Evolutionary conservation across 2,888 invertebrate species (phyloP).

Genomic region (Pecten maximus): DNA sequence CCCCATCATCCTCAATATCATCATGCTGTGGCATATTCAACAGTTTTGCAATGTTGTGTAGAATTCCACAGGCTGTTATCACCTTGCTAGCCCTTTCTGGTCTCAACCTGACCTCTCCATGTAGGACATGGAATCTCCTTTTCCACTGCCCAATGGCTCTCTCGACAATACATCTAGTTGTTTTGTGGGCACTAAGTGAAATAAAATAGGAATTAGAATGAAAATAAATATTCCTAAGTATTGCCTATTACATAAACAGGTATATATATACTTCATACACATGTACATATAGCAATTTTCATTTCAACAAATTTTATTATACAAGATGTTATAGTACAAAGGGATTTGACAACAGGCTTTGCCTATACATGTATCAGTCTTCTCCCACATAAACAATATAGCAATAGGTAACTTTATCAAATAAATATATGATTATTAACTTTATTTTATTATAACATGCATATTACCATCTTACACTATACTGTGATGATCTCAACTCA

Average conservation of each 20-base stretch:
- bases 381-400: too few species aligned
- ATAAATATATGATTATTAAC: too few species aligned
- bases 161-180: conserved; percentile 23
- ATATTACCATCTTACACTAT: not conserved
- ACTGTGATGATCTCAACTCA: not conserved
- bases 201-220: not conserved
- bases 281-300: too few species aligned
- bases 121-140: conserved; percentile 28
- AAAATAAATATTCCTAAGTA: not conserved
- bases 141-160: conserved; percentile 1
- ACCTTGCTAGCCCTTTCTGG: not conserved
- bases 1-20: not conserved
- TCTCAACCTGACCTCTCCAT: not conserved
- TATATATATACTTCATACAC: not conserved
- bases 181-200: conserved; percentile 30
- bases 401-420: not conserved
- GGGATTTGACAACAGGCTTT: too few species aligned
- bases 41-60: conserved; percentile 5
- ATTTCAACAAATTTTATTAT: too few species aligned
- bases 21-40: not conserved
- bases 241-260: not conserved
- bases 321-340: too few species aligned
- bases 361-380: too few species aligned
- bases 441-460: not conserved
- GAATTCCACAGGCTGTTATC: conserved; percentile 31